Evolutionary conservation across 64 coral and sea anemone genomes (phyloP), one percentile per base, ranked within the genome.

Genomic region (Trachythela sp.): DNA sequence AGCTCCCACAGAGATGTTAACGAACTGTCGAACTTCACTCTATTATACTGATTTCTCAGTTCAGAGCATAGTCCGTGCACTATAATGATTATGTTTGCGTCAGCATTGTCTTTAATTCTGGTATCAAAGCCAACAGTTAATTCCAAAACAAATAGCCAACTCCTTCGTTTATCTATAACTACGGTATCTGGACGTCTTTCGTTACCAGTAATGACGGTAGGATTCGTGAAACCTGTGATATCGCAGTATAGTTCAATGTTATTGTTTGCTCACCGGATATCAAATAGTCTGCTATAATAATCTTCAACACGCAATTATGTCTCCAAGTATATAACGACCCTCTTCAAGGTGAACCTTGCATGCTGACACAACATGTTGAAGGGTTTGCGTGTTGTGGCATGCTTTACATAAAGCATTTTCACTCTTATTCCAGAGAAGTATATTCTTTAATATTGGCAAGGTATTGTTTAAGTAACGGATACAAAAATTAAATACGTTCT

Each of bases 221-320:
- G 71, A 4, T 17, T 77, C 36, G 8, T 38, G 31, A 3, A 77
- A 4, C 71, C 71, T 36, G 29, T 38, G 71, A 77, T 5, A 27
- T 77, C 71, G 9, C 9, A 32, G 71, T 77, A 77, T 35, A 77
- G 1, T 32, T 32, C 29, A 32, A 35, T 13, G 36, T 38, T 77
- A 32, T 77, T 32, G 1, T 2, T 77, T 4, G 31, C 17, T 35
- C n/a, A n/a, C n/a, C n/a, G n/a, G 30, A 35, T 18, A 38, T 2
- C 36, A 77, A 38, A 77, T 77, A 77, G 71, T 38, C 30, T 1
- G 71, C 71, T 77, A 77, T 32, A 38, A 38, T 77, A 38, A 38
- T 77, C 36, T 77, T 77, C 17, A 77, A 77, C 10, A 77, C 36
- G 8, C 4, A 77, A 77, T 77, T 77, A 77, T 77, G 71, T 77